phyloP scores from a whole-genome alignment of 1,140 invertebrate genomes.

The Coelopa frigida region DNA sequence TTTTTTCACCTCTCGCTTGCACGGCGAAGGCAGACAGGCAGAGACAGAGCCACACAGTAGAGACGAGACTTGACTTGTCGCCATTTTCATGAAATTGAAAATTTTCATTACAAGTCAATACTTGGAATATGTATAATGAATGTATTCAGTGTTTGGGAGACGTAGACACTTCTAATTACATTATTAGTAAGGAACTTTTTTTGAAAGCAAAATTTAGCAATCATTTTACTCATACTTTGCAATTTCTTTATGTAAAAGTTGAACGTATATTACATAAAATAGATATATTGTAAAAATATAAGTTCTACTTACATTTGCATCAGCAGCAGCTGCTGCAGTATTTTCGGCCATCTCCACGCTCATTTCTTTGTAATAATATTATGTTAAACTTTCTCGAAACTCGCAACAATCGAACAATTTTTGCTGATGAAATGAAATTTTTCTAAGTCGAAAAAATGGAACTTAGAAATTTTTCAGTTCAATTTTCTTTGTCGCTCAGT shows the following conservation, averaged over 20 bases:
- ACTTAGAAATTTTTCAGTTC: constrained; percentile 6
- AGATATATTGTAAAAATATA: constrained; percentile 28
- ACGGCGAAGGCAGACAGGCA: constrained; percentile 8
- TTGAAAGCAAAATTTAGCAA: not conserved
- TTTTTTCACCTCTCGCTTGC: constrained; percentile 6
- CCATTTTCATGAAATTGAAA: constrained; percentile 12
- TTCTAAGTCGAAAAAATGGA: constrained; percentile 12
- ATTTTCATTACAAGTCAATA: constrained; percentile 1
- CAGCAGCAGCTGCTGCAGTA: no score
- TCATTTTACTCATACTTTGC: no score
- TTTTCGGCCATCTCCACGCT: constrained; percentile 31
- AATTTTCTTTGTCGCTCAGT: constrained; percentile 1
- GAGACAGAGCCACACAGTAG: constrained; percentile 13
- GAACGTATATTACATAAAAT: constrained; percentile 26
- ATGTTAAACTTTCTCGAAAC: not conserved
- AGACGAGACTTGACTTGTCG: constrained; percentile 25
- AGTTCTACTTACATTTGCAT: constrained; percentile 38
- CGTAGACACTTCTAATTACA: constrained; percentile 2
- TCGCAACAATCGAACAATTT: not conserved
- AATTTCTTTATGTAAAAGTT: no score
- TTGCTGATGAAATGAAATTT: constrained; percentile 6
- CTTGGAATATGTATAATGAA: constrained; percentile 2
- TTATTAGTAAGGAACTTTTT: constrained; percentile 12
- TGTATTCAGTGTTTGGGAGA: not conserved
- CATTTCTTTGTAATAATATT: constrained; percentile 21